These are phyloP conservation scores for Eunapius fragilis DNA, from an alignment of 37 sponge, comb jelly and placozoan genomes.

Conservation along the genomic window DNA sequence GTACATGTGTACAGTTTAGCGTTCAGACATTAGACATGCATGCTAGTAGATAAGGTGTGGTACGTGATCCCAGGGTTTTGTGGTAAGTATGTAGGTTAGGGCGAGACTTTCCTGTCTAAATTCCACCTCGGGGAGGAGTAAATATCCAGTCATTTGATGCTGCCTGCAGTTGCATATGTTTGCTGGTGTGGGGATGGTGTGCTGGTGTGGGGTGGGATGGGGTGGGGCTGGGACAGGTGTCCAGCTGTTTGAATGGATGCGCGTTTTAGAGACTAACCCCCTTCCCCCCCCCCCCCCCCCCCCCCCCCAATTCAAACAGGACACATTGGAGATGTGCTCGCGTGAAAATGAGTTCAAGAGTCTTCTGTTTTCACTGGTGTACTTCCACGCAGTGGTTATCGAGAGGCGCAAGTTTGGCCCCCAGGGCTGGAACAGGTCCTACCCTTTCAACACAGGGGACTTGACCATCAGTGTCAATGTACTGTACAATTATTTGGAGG, in stretches of 20 bases:
- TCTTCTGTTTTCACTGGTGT: conserved; percentile 91
- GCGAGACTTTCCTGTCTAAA: too few relatives aligned
- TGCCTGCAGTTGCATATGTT: too few relatives aligned
- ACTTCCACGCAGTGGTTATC: conserved; percentile 97
- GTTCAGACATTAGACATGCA: background rate
- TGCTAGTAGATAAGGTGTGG: background rate
- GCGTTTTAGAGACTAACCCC: too few relatives aligned
- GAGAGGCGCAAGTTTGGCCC: conserved; percentile 99
- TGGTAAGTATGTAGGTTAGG: too few relatives aligned
- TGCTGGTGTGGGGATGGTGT: too few relatives aligned
- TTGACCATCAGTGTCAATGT: conserved; percentile 98
- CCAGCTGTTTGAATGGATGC: too few relatives aligned
- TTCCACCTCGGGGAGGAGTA: too few relatives aligned
- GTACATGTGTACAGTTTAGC: background rate
- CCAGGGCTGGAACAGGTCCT: conserved; percentile 97
- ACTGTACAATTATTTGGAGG: conserved; percentile 98
- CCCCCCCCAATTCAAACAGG: conserved; percentile 68
- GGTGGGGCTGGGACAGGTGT: too few relatives aligned
- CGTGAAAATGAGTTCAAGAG: conserved; percentile 98
- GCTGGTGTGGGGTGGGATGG: too few relatives aligned
- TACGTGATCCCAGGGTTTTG: background rate
- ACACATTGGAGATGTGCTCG: conserved; percentile 98
- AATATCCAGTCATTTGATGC: too few relatives aligned
- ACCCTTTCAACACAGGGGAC: conserved; percentile 99
- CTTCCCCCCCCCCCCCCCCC: too few relatives aligned